A percentile compares a stretch with the other conserved stretches of the same genome.
These are phyloP conservation scores for Marronus borbonicus DNA, from an alignment of 2,888 invertebrate species.

Conservation along the genomic window DNA sequence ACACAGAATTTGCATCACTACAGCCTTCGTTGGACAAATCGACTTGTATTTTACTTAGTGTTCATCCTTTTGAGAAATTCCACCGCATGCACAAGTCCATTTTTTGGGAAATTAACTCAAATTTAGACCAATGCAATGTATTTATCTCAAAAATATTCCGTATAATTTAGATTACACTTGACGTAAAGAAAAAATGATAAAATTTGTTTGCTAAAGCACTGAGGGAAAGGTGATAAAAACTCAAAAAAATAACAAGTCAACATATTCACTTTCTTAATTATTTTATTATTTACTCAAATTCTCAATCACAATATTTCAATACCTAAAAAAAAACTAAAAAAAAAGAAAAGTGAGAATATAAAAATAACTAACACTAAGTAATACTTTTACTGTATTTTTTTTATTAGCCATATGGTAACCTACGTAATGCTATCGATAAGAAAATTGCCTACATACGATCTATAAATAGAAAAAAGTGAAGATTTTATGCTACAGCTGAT, in stretches of 20 bases:
- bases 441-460: constrained; percentile 16
- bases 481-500: constrained; percentile 23
- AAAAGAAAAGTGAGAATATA: constrained; percentile 9
- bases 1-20: no score
- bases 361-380: constrained; percentile 6
- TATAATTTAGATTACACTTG: no score
- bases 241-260: constrained; percentile 45
- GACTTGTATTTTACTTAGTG: no score
- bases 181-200: no score
- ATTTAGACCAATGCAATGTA: no score
- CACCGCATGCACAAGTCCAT: no score
- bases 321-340: neutral
- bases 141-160: no score
- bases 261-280: constrained; percentile 27
- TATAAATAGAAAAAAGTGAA: constrained; percentile 26
- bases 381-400: constrained; percentile 4
- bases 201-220: neutral
- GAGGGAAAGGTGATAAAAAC: constrained; percentile 34
- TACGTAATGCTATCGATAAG: constrained; percentile 9
- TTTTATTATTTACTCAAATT: constrained; percentile 24
- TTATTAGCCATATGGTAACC: constrained; percentile 5
- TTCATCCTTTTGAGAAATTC: no score
- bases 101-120: no score
- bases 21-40: no score
- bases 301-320: constrained; percentile 34